Evolutionary conservation across 2,113 vertebrate species (phyloP), one percentile per base, ranked within the genome.

Genomic region (human): DNA sequence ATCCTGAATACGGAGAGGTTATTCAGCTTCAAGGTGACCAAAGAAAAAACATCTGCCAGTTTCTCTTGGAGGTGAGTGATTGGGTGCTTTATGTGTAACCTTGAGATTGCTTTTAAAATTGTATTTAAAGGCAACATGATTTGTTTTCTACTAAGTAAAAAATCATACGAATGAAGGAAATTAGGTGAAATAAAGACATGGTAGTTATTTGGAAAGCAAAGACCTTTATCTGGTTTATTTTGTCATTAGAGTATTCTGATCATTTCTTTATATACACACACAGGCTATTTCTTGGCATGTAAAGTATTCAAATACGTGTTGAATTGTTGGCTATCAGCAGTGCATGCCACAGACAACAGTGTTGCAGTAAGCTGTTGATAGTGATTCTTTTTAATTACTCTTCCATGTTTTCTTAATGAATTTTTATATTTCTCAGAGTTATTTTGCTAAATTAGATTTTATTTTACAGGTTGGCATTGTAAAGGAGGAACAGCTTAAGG

Each of bases 401-500:
- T 8, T n/a, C 18, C 17, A 0, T 86, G 38, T 73, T 20, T 70
- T 59, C 81, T 73, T 66, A 27, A 25, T 82, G 22, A 43, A 30
- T 14, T 61, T 23, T 11, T 35, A 0, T 52, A 12, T 38, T 57
- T n/a, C 16, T 57, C 27, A 73, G 8, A 35, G 30, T 61, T 9
- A 13, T 40, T 89, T 90, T 92, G 90, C 88, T 98, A 64, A 98
- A 92, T 70, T 38, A 1, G 1, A 1, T 96, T 98, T 68, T 98
- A 83, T 94, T 97, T 90, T 97, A 22, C 94, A 99, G 99, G 98
- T 99, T 98, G 99, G 99, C 98, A 99, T 99, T 96, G 99, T 99
- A 95, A 99, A 99, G 98, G 99, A 99, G 98, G 99, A 99, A 81
- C 99, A 99, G 97, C 98, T 99, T 97, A 99, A 99, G 97, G 99